Percentiles rank a stretch among this genome's conserved stretches.
Conservation (phyloP, 2,797 vertebrate genomes). For the Catostomus latipinnis region DNA sequence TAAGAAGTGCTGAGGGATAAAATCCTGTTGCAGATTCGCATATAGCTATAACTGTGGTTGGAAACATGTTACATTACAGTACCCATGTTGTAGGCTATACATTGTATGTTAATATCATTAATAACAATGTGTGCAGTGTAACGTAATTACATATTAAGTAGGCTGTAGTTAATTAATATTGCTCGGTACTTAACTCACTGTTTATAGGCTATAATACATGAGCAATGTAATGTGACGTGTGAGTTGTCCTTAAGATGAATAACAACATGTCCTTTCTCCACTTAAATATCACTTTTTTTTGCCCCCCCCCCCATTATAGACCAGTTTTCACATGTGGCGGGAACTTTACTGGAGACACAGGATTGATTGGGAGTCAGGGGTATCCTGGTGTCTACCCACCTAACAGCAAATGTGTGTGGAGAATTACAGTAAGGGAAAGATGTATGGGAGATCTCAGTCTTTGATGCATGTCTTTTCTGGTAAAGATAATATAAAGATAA, state of each 20-base stretch:
- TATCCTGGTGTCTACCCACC: conserved; percentile 87
- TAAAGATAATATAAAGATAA: background rate
- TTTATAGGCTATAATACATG: no score
- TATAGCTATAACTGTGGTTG: no score
- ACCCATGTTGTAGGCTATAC: no score
- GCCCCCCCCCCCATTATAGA: conserved; percentile 61
- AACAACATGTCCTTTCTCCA: background rate
- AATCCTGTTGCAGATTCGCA: no score
- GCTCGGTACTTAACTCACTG: no score
- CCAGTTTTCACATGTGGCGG: conserved; percentile 83
- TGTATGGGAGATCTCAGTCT: background rate
- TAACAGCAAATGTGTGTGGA: conserved; percentile 89
- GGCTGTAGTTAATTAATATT: no score
- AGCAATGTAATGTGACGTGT: no score
- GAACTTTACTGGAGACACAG: conserved; percentile 81
- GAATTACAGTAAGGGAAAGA: conserved; percentile 84
- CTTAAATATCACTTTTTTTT: background rate
- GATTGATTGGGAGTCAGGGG: conserved; percentile 86
- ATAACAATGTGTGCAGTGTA: no score
- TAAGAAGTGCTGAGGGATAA: background rate
- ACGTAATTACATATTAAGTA: no score
- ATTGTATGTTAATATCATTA: no score
- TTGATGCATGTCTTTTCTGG: background rate
- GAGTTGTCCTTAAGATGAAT: no score
- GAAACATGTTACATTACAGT: no score